These are phyloP conservation scores for Tamandua tetradactyla DNA, from an alignment of 2,797 vertebrate genomes.

Conservation along the genomic window DNA sequence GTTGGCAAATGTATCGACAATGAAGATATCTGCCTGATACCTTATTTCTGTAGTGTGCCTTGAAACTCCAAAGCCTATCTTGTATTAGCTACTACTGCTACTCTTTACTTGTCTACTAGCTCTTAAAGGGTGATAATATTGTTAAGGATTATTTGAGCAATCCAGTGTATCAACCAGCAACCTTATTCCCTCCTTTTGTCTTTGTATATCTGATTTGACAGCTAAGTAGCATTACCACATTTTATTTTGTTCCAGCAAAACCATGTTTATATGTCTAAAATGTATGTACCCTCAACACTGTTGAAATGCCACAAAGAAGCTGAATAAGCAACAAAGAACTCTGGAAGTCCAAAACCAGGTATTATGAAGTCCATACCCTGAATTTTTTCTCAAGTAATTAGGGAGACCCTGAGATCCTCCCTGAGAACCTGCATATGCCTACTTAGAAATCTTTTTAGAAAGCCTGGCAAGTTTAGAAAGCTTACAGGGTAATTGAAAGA, in stretches of 20 bases:
- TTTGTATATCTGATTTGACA: neutral
- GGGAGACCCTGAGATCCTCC: neutral
- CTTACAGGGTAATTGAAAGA: neutral
- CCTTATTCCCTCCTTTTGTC: neutral
- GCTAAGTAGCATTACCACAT: neutral
- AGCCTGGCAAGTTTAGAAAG: neutral
- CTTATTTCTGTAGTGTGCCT: neutral
- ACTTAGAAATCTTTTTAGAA: constrained; percentile 49
- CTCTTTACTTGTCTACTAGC: neutral
- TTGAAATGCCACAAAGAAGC: neutral
- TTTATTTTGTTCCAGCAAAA: neutral
- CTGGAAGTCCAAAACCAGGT: neutral
- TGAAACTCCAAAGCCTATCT: neutral
- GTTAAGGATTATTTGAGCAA: neutral
- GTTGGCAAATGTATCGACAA: neutral
- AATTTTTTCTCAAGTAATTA: constrained; percentile 25
- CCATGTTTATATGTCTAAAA: neutral
- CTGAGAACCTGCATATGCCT: neutral
- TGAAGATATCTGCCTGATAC: neutral
- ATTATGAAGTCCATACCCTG: neutral
- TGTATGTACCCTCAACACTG: neutral
- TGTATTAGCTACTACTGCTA: neutral
- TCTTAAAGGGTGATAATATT: neutral
- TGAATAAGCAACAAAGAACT: neutral
- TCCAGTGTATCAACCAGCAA: neutral